Evolutionary conservation across 2,797 vertebrate genomes (phyloP), one percentile per base, ranked within the genome.

Genomic region (Acanthurus tractus): DNA sequence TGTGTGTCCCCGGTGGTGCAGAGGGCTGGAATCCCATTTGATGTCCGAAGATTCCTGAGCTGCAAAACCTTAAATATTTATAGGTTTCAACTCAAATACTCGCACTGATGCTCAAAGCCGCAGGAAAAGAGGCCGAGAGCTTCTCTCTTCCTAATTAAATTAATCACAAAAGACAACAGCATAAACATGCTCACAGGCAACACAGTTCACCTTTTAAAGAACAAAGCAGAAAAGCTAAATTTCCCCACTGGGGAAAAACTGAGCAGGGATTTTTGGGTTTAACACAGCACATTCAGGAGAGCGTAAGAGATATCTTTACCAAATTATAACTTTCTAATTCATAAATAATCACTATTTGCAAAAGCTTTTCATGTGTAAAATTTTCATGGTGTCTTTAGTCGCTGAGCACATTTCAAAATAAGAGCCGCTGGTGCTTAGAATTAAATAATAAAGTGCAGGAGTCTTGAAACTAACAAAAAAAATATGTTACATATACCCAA

Each of bases 41-140:
- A 83, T 84, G 76, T 82, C 70, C 36, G 15, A 74, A 74, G 63
- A 78, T 58, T 83, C 73, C 74, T 72, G 64, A 88, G 75, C 65
- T 64, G 76, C 76, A 77, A 82, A 66, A 77, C 66, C 55, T 87
- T 87, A 77, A 87, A 90, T 87, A 89, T 91, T 88, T 70, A 89
- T 81, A 69, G 62, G 40, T 68, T 52, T 53, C 57, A 80, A 66
- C 55, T 74, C 58, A 65, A 76, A 82, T 8, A 36, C 50, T 29
- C 38, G 0, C 8, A 9, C 57, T 57, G 17, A 0, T 3, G 34
- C 70, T 55, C 56, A 58, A 23, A 40, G 55, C 57, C 23, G 8
- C 17, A 18, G 12, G 56, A 63, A 70, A 78, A 48, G 61, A 52
- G 22, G 67, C 36, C 0, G 44, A 62, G 70, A 68, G 55, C 44